Base-by-base conservation (phyloP, 2,113 vertebrate genomes). In the Leucopsar rothschildi region DNA sequence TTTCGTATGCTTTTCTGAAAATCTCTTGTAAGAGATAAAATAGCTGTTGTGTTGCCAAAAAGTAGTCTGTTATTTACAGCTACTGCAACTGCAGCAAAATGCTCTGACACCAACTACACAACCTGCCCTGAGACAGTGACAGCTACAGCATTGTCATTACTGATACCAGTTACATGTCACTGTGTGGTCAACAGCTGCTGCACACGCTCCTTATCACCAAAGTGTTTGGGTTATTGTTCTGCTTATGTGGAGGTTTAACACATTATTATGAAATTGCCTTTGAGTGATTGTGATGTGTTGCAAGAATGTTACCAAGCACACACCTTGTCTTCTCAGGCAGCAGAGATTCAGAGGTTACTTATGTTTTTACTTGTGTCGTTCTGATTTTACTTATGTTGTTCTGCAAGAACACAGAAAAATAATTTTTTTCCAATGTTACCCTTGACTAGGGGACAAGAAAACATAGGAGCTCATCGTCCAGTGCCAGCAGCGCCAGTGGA, bases 361-460 rank as follows among this genome's bases (percentile, higher is more conserved):
- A 55, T 77, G 29, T 66, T 86, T 72, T 89, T 68, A 65, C 16
- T 71, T 53, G 11, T 7, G 45, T 11, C 2, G 0, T 89, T 69
- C 50, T 66, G 33, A 52, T 84, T 70, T 90, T 72, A 60, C 12
- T 69, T 55, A 9, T 6, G 47, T 10, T 2, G 0, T 82, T 69
- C 52, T 66, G 31, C 20, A 90, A 37, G 11, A 59, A 21, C 31
- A 75, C n/a, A 89, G 27, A 56, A 82, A 93, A 73, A 18, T 89
- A 71, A 72, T 29, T 83, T 44, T 92, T 95, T 86, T 95, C 53
- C 60, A 42, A 53, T 68, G 76, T 14, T 81, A 27, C 49, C 24
- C 15, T 86, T 72, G n/a, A 77, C 63, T 64, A 96, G 96, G 88
- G 21, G 42, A 66, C 53, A 83, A 68, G 76, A 88, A 96, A 95